phyloP scores from a whole-genome alignment of 2,113 vertebrate genomes.

The Nesoenas mayeri region DNA sequence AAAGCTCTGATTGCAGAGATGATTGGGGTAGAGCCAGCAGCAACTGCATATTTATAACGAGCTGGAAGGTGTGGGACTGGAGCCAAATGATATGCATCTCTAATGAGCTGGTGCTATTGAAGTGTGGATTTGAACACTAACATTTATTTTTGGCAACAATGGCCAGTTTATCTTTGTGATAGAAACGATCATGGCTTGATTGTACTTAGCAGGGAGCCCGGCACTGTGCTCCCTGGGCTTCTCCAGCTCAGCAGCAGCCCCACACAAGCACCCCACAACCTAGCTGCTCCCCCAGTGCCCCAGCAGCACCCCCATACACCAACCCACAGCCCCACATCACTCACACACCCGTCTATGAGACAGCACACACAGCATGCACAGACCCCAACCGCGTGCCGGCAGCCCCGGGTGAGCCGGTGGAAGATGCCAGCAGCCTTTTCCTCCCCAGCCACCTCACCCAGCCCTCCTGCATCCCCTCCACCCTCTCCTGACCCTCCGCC shows the following conservation, averaged over 20 bases:
- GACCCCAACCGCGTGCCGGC: neutral
- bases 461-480: fast-evolving
- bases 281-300: neutral
- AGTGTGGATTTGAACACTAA: constrained; percentile 77
- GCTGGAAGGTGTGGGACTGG: constrained; percentile 93
- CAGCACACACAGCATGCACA: fast-evolving
- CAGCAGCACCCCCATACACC: fast-evolving
- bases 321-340: neutral
- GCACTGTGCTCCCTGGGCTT: neutral
- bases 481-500: neutral
- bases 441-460: neutral
- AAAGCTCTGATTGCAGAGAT: constrained; percentile 99
- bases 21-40: constrained; percentile 96
- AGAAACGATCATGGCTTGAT: constrained; percentile 13
- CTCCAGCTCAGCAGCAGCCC: neutral
- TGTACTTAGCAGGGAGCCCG: neutral
- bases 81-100: constrained; percentile 93
- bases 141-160: constrained; percentile 85
- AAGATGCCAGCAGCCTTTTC: neutral
- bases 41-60: constrained; percentile 92
- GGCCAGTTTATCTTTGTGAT: constrained; percentile 73
- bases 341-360: neutral
- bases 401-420: neutral
- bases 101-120: constrained; percentile 87
- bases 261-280: neutral